phyloP scores from a whole-genome alignment of 2,113 vertebrate genomes.

The Tetraodon nigroviridis region DNA sequence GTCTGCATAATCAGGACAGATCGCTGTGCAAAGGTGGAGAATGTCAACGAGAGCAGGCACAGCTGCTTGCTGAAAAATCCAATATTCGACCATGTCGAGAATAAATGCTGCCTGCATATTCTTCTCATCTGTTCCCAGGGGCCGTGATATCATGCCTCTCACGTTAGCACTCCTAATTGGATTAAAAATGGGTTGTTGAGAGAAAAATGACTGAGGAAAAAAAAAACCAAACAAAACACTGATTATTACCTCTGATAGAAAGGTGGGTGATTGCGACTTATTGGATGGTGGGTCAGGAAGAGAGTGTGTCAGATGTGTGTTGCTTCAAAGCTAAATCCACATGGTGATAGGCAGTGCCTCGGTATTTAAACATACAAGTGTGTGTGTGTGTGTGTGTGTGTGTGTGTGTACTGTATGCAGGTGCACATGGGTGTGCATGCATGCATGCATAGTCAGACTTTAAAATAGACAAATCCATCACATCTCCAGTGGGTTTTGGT shows the following conservation, averaged over 20 bases:
- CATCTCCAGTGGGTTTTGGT: slow-evolving; percentile 56
- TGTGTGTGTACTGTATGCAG: slow-evolving; percentile 8
- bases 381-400: neutral
- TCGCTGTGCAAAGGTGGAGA: slow-evolving; percentile 72
- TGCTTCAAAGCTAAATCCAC: too few species aligned
- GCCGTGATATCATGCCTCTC: slow-evolving; percentile 69
- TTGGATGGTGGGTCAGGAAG: neutral
- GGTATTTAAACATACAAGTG: neutral
- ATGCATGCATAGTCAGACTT: slow-evolving; percentile 45
- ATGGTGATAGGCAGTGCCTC: neutral
- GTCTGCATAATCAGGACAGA: slow-evolving; percentile 72
- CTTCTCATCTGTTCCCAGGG: slow-evolving; percentile 73
- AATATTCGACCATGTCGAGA: slow-evolving; percentile 75
- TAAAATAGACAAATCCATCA: slow-evolving; percentile 64
- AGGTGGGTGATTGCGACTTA: neutral
- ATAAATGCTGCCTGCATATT: slow-evolving; percentile 75
- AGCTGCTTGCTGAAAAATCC: slow-evolving; percentile 74
- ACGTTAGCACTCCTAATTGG: slow-evolving; percentile 70
- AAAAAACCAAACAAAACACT: slow-evolving; percentile 41
- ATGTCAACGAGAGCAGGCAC: slow-evolving; percentile 74
- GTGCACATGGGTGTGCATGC: slow-evolving; percentile 31
- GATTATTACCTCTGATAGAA: slow-evolving; percentile 59
- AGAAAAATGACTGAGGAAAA: slow-evolving; percentile 61
- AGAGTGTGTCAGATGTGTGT: too few species aligned
- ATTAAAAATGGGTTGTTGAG: slow-evolving; percentile 74